phyloP scores from a whole-genome alignment of 2,113 vertebrate genomes.

The Cariama cristata region DNA sequence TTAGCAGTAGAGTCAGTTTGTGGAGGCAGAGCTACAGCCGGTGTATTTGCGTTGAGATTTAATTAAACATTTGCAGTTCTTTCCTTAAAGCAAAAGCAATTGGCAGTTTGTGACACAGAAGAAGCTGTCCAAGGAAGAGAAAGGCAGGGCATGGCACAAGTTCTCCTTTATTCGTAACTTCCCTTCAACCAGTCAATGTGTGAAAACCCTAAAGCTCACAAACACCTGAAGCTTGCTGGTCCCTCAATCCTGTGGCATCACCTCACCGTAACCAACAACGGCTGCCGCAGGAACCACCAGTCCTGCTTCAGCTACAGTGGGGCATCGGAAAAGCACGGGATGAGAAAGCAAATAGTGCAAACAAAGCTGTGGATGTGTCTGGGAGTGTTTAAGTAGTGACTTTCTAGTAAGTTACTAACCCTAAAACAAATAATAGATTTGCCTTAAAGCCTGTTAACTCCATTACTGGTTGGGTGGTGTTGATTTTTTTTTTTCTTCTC shows the following conservation, averaged over 20 bases:
- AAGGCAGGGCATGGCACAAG: not conserved
- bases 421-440: not conserved
- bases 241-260: not conserved
- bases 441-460: not conserved
- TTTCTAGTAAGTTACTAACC: not conserved
- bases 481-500: not conserved
- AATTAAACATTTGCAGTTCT: not conserved
- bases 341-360: not conserved
- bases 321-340: not conserved
- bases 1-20: not conserved
- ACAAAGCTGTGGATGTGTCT: not conserved
- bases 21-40: not conserved
- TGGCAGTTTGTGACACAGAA: not conserved
- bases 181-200: not conserved
- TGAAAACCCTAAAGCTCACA: not conserved
- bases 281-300: not conserved
- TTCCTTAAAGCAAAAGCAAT: not conserved
- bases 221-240: no score
- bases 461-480: not conserved
- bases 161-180: not conserved
- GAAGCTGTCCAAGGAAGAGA: not conserved
- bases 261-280: not conserved
- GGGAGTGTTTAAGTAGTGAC: not conserved
- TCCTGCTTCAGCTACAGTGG: not conserved
- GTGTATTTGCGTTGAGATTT: not conserved